Evolutionary conservation across 2,797 vertebrate species (phyloP).

Genomic region (Echiichthys vipera): DNA sequence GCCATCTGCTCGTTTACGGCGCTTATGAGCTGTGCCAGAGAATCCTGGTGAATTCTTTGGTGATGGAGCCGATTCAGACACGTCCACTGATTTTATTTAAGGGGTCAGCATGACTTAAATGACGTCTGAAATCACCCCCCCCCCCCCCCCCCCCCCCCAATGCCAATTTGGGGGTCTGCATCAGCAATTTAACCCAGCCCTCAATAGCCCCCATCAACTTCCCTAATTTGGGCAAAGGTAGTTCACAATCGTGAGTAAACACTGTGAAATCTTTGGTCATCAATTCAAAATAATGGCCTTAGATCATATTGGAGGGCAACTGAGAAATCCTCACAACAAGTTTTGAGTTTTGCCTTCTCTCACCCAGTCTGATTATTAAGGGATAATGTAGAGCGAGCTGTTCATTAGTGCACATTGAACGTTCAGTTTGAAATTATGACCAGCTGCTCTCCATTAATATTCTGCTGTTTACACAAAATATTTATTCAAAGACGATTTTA

Average conservation of each 20-base stretch:
- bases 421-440: no score
- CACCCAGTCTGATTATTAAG: neutral
- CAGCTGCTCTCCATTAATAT: no score
- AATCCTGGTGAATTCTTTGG: neutral
- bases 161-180: neutral
- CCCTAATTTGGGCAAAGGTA: neutral
- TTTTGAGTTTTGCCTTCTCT: neutral
- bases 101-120: neutral
- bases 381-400: no score
- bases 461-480: no score
- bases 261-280: neutral
- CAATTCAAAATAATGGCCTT: neutral
- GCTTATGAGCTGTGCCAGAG: neutral
- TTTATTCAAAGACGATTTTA: no score
- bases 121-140: no score
- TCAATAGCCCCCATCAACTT: neutral
- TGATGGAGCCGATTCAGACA: neutral
- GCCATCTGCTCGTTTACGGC: conserved; percentile 27
- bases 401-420: no score
- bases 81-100: neutral
- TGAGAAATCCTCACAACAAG: neutral
- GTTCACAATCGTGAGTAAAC: neutral
- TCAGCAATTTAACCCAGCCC: neutral
- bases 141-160: neutral
- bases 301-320: neutral